A percentile compares a stretch with the other conserved stretches of the same genome.
Evolutionary conservation across 2,888 invertebrate species (phyloP).

Genomic region (Troglohyphantes excavatus): DNA sequence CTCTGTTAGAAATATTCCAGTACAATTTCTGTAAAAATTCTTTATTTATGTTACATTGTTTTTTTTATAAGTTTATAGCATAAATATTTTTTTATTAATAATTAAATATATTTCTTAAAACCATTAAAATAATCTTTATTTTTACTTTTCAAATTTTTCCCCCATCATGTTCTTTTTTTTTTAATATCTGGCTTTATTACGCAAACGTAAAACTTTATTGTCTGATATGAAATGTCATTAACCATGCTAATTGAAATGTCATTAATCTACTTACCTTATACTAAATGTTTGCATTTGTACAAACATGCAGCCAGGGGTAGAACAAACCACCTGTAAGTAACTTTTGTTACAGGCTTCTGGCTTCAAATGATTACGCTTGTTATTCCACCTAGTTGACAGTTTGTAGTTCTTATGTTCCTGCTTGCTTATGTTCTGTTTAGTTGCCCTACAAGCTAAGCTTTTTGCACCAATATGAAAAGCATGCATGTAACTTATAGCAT

Average conservation of each 20-base stretch:
- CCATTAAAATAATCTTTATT: no score
- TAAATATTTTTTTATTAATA: no score
- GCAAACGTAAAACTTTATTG: neutral
- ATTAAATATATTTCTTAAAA: no score
- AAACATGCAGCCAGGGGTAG: conserved; percentile 82
- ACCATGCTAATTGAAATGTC: neutral
- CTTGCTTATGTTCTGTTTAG: conserved; percentile 25
- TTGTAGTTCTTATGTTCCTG: conserved; percentile 45
- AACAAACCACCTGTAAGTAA: conserved; percentile 79
- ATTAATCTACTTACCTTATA: conserved; percentile 28
- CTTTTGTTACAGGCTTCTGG: conserved; percentile 75
- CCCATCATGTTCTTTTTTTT: no score
- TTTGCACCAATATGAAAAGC: conserved; percentile 13
- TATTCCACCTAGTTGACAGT: conserved; percentile 78
- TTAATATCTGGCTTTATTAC: neutral
- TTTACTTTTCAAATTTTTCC: no score
- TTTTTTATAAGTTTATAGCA: no score
- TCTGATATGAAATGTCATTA: neutral
- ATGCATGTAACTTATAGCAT: conserved; percentile 1
- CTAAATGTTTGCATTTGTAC: conserved; percentile 81
- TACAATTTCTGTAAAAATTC: no score
- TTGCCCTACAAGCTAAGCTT: neutral
- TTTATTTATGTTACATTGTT: no score
- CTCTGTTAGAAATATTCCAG: no score
- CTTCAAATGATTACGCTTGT: conserved; percentile 73